Percentiles rank a stretch among this genome's conserved stretches.
Conservation (phyloP, 2,888 invertebrate genomes). For the Dioctria linearis region DNA sequence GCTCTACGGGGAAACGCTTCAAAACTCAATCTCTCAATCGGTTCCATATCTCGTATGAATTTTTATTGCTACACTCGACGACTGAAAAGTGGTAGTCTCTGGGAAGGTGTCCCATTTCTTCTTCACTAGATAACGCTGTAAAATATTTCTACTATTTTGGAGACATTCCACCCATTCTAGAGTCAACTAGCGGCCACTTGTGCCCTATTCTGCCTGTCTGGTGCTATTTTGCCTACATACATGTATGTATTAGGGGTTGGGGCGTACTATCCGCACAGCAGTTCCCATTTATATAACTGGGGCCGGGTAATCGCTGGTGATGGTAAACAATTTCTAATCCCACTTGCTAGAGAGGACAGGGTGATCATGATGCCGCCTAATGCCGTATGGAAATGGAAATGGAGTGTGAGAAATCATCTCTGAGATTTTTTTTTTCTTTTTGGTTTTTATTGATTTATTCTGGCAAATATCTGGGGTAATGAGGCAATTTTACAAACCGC, state of each 20-base stretch:
- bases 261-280: too few relatives aligned
- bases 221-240: not conserved
- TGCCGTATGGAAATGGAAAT: not conserved
- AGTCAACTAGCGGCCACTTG: not conserved
- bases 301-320: too few relatives aligned
- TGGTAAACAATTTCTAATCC: slow-evolving; percentile 3
- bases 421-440: not conserved
- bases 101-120: not conserved
- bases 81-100: not conserved
- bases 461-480: not conserved
- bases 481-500: not conserved
- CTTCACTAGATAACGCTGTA: not conserved
- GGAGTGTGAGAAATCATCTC: slow-evolving; percentile 5
- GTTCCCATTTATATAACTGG: too few relatives aligned
- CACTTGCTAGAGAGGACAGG: not conserved
- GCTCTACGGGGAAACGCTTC: not conserved
- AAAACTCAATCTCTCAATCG: not conserved
- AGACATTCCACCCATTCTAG: not conserved
- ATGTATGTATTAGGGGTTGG: too few relatives aligned
- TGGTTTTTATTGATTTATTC: slow-evolving; percentile 5
- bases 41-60: not conserved
- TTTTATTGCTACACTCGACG: not conserved
- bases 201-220: not conserved
- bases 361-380: not conserved
- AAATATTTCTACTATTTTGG: not conserved